These are phyloP conservation scores for Gopherus evgoodei DNA, from an alignment of 2,113 vertebrate genomes.

Conservation along the genomic window DNA sequence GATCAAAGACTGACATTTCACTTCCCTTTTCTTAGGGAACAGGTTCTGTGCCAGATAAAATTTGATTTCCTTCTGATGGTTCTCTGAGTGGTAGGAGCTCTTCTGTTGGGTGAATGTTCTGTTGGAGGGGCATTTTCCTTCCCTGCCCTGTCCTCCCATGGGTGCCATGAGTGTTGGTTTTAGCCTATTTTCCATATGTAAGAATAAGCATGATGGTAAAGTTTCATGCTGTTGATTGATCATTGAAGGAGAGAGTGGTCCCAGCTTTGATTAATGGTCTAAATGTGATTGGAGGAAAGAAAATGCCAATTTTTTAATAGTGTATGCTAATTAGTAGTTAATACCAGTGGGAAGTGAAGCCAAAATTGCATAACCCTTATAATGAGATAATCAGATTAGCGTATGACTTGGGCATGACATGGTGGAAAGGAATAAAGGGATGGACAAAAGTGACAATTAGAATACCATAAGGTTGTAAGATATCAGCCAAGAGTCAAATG, in stretches of 20 bases:
- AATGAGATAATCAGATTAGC: slow-evolving; percentile 30
- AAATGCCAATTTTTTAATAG: not conserved
- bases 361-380: slow-evolving; percentile 26
- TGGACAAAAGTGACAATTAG: not conserved
- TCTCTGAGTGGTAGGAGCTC: not conserved
- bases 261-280: not conserved
- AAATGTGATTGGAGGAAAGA: not conserved
- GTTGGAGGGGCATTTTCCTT: not conserved
- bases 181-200: not conserved
- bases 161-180: not conserved
- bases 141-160: not conserved
- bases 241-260: not conserved
- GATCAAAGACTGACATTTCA: not conserved
- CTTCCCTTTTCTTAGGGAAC: not conserved
- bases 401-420: slow-evolving; percentile 5
- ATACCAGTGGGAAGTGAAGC: not conserved
- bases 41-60: not conserved
- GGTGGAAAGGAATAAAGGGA: not conserved
- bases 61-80: not conserved
- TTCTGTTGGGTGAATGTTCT: not conserved
- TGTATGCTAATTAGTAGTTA: not conserved
- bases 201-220: accelerated
- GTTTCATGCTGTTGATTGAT: accelerated
- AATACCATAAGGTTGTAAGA: slow-evolving; percentile 8
- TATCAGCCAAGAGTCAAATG: not conserved